A percentile compares a stretch with the other conserved stretches of the same genome.
These are phyloP conservation scores for Mya arenaria DNA, from an alignment of 1,140 invertebrate genomes.

Conservation along the genomic window DNA sequence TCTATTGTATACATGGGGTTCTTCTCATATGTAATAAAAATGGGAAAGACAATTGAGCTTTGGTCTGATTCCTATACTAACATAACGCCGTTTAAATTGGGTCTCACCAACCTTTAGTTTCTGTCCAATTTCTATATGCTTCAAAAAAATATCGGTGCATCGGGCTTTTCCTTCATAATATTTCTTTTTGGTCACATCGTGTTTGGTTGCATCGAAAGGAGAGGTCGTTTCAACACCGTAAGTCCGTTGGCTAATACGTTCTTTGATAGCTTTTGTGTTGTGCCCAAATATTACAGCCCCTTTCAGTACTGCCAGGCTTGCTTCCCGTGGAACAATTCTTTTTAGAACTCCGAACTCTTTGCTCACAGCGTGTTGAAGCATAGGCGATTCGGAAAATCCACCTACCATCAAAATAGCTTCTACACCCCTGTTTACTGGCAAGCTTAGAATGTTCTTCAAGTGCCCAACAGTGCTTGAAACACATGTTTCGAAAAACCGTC, in stretches of 20 bases:
- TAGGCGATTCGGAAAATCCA: conserved; percentile 39
- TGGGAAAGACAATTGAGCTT: not conserved
- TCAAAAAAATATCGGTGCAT: conserved; percentile 26
- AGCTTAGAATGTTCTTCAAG: not conserved
- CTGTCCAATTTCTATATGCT: conserved; percentile 33
- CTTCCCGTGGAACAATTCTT: not conserved
- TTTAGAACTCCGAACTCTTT: not conserved
- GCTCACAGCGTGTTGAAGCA: conserved; percentile 25
- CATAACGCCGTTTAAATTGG: conserved; percentile 10
- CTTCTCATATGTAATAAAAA: conserved; percentile 8
- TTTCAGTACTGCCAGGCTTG: conserved; percentile 13
- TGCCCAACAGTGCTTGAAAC: not conserved
- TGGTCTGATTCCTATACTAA: not conserved
- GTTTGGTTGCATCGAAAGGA: not conserved
- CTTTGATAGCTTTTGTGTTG: not conserved
- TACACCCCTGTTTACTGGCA: not conserved
- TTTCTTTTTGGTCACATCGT: not conserved
- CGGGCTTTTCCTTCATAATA: not conserved
- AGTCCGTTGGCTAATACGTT: conserved; percentile 27
- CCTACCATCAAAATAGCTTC: conserved; percentile 16
- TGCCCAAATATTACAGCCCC: conserved; percentile 40
- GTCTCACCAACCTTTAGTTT: conserved; percentile 5
- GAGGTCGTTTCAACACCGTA: conserved; percentile 20
- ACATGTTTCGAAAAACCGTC: not conserved
- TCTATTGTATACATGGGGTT: conserved; percentile 33